A percentile compares a stretch with the other conserved stretches of the same genome.
These are phyloP conservation scores for Bruchidius siliquastri DNA, from an alignment of 2,888 invertebrate species.

Conservation along the genomic window DNA sequence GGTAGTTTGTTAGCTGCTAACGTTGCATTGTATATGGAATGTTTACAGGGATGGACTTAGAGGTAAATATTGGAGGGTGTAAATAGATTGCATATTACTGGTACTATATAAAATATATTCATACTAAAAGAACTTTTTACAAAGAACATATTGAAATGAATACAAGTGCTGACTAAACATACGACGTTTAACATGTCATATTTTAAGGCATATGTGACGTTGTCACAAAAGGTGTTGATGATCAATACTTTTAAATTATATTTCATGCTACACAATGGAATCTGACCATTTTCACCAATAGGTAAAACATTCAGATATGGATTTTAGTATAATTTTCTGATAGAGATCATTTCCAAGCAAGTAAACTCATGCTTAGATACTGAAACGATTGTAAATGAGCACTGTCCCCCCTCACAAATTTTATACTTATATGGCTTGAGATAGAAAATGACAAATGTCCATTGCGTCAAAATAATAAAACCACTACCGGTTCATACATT, in stretches of 20 bases:
- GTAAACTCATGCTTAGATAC: too few species aligned
- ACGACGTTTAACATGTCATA: constrained; percentile 34
- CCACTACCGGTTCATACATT: not conserved
- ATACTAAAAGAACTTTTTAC: constrained; percentile 3
- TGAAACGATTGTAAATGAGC: not conserved
- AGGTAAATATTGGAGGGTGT: not conserved
- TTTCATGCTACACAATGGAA: not conserved
- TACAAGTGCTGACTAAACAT: constrained; percentile 44
- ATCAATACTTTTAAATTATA: constrained; percentile 13
- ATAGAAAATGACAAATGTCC: not conserved
- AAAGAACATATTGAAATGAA: constrained; percentile 19
- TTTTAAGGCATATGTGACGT: constrained; percentile 44
- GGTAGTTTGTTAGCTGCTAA: too few species aligned
- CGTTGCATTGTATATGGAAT: too few species aligned
- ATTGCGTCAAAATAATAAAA: not conserved
- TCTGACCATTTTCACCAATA: not conserved
- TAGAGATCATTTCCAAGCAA: not conserved
- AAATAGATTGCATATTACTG: not conserved
- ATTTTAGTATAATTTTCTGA: not conserved
- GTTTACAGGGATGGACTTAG: too few species aligned
- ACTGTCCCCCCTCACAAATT: not conserved
- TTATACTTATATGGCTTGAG: not conserved
- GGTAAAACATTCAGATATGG: not conserved
- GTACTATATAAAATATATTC: constrained; percentile 4
- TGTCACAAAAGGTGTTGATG: constrained; percentile 37